Evolutionary conservation across 2,888 invertebrate species (phyloP).

Genomic region (Crocallis elinguaria): DNA sequence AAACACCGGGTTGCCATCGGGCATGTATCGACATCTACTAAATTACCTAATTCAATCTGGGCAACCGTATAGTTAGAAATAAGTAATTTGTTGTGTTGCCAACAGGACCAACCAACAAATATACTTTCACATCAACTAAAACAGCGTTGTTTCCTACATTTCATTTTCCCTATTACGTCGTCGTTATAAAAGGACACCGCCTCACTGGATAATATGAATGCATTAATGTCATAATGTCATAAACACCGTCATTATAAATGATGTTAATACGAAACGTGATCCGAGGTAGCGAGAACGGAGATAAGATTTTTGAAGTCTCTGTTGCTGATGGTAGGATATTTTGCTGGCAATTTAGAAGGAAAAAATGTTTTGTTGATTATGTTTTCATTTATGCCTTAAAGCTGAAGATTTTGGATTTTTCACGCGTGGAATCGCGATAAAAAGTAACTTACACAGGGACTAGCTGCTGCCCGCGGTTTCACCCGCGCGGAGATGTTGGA

Average conservation of each 20-base stretch:
- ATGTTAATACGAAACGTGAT: constrained; percentile 49
- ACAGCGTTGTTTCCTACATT: background rate
- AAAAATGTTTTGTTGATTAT: background rate
- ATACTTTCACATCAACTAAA: too few relatives aligned
- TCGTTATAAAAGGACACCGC: constrained; percentile 11
- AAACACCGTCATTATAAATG: constrained; percentile 45
- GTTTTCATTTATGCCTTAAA: background rate
- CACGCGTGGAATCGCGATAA: too few relatives aligned
- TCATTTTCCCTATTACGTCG: background rate
- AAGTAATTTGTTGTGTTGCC: background rate
- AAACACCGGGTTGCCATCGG: too few relatives aligned
- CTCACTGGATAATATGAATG: constrained; percentile 17
- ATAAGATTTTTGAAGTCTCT: constrained; percentile 13
- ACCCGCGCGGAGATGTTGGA: too few relatives aligned
- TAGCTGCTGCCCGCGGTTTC: too few relatives aligned
- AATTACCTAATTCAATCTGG: too few relatives aligned
- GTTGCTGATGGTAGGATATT: constrained; percentile 2
- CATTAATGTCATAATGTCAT: constrained; percentile 20
- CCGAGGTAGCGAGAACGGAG: constrained; percentile 8
- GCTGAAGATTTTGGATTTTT: background rate
- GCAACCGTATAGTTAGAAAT: too few relatives aligned
- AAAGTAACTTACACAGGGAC: too few relatives aligned
- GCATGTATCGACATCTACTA: too few relatives aligned
- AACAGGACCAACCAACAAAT: too few relatives aligned
- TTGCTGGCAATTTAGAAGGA: background rate